Conservation (phyloP, 1,140 invertebrate species). For the Meloidogyne exigua region DNA sequence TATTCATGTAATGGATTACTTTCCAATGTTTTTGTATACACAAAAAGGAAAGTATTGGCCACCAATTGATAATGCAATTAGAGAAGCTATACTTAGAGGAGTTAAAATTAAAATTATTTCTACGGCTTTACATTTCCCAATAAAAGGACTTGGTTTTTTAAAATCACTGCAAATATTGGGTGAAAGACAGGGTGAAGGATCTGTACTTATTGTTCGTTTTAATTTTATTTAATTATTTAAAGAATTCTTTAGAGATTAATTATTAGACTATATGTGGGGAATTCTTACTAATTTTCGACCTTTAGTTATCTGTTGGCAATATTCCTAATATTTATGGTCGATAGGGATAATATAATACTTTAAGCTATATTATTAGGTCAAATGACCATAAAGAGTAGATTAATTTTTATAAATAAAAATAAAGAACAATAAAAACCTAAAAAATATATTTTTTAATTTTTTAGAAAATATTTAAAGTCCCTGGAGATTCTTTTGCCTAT, state of each 20-base stretch:
- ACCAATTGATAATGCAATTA: slow-evolving; percentile 82
- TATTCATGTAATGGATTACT: slow-evolving; percentile 95
- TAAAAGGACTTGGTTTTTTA: slow-evolving; percentile 76
- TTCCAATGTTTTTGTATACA: slow-evolving; percentile 76
- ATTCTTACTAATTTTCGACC: too few relatives aligned
- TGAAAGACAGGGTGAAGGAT: slow-evolving; percentile 53
- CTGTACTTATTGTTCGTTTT: slow-evolving; percentile 51
- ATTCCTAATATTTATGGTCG: too few relatives aligned
- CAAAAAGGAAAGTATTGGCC: slow-evolving; percentile 74
- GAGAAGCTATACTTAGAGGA: slow-evolving; percentile 75
- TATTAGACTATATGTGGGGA: too few relatives aligned
- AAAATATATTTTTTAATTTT: neutral
- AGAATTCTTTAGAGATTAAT: too few relatives aligned
- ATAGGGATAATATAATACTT: too few relatives aligned
- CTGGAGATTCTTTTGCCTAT: slow-evolving; percentile 73
- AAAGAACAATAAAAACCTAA: too few relatives aligned
- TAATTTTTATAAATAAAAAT: too few relatives aligned
- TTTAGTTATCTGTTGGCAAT: too few relatives aligned
- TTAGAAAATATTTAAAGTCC: slow-evolving; percentile 68
- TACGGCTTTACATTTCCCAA: slow-evolving; percentile 85
- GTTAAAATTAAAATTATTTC: slow-evolving; percentile 79
- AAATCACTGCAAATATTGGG: slow-evolving; percentile 76
- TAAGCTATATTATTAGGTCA: too few relatives aligned
- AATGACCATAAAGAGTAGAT: too few relatives aligned
- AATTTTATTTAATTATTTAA: too few relatives aligned